Conservation (phyloP, 2,888 invertebrate genomes). For the Melikaiella ostensackeni region DNA sequence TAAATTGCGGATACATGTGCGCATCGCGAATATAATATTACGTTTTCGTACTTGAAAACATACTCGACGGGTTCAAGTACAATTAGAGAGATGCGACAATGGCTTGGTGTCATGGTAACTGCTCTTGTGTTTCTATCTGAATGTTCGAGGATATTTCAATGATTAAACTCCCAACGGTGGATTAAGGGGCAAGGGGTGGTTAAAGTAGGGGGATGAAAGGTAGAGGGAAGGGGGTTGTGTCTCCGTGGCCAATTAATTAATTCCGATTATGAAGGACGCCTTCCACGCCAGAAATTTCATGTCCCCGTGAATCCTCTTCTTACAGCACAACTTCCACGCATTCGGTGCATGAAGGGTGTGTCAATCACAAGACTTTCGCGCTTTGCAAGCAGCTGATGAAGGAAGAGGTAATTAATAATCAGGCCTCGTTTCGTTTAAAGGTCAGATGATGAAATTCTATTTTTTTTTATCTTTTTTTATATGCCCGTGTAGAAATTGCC, state of each 20-base stretch:
- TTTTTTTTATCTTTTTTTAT: too few relatives aligned
- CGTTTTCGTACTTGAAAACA: slow-evolving; percentile 23
- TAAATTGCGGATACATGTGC: slow-evolving; percentile 28
- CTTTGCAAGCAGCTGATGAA: background rate
- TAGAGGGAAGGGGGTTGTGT: slow-evolving; percentile 41
- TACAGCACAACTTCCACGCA: slow-evolving; percentile 52
- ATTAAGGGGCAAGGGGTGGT: slow-evolving; percentile 52
- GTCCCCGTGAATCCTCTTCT: slow-evolving; percentile 51
- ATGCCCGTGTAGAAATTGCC: too few relatives aligned
- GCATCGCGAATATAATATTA: slow-evolving; percentile 30
- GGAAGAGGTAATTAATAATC: background rate
- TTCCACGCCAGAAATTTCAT: slow-evolving; percentile 55
- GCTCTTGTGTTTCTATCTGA: slow-evolving; percentile 48
- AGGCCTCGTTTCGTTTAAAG: background rate
- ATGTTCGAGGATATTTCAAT: slow-evolving; percentile 56
- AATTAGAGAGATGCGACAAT: slow-evolving; percentile 45
- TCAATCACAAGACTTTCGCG: background rate
- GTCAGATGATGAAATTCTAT: too few relatives aligned
- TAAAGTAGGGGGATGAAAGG: slow-evolving; percentile 20
- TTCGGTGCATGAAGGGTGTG: slow-evolving; percentile 35
- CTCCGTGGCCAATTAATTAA: slow-evolving; percentile 61
- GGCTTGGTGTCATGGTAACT: slow-evolving; percentile 54
- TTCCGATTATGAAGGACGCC: slow-evolving; percentile 58
- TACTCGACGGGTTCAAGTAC: slow-evolving; percentile 39
- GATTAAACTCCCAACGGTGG: slow-evolving; percentile 56